phyloP scores from a whole-genome alignment of 2,113 vertebrate species.

The Pelvicachromis taeniatus region DNA sequence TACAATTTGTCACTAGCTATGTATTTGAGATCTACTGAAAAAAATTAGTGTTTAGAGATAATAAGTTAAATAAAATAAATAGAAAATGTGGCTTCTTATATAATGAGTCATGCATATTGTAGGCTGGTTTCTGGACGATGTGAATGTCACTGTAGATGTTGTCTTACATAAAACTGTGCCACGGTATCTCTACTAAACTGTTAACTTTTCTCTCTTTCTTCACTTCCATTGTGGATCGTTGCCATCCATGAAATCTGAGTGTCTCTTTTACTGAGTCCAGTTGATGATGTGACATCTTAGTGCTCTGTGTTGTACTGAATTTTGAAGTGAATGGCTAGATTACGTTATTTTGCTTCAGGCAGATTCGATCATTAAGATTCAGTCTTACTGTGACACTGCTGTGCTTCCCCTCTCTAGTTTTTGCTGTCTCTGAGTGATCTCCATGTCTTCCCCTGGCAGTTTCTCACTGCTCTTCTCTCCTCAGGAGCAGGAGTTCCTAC shows the following conservation, averaged over 20 bases:
- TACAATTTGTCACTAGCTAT: background rate
- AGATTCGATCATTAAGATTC: background rate
- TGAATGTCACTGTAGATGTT: constrained; percentile 34
- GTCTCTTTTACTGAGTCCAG: constrained; percentile 48
- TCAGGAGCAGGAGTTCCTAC: constrained; percentile 97
- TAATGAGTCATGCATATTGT: background rate
- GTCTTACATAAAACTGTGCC: constrained; percentile 29
- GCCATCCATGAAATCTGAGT: constrained; percentile 61
- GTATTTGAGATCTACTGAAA: background rate
- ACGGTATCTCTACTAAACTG: constrained; percentile 14
- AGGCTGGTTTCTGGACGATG: background rate
- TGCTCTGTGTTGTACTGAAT: constrained; percentile 40
- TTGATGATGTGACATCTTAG: constrained; percentile 47
- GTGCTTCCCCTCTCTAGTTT: background rate
- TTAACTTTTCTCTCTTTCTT: constrained; percentile 25
- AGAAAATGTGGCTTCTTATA: background rate
- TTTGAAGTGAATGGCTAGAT: constrained; percentile 26
- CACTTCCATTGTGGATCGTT: constrained; percentile 53
- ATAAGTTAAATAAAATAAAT: background rate
- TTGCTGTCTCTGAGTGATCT: background rate
- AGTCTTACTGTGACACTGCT: background rate
- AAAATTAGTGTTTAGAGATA: background rate
- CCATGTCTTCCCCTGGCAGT: background rate
- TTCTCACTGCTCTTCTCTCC: background rate
- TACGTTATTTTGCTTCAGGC: background rate